These are phyloP conservation scores for Psittacula echo DNA, from an alignment of 2,797 vertebrate genomes.

Conservation along the genomic window DNA sequence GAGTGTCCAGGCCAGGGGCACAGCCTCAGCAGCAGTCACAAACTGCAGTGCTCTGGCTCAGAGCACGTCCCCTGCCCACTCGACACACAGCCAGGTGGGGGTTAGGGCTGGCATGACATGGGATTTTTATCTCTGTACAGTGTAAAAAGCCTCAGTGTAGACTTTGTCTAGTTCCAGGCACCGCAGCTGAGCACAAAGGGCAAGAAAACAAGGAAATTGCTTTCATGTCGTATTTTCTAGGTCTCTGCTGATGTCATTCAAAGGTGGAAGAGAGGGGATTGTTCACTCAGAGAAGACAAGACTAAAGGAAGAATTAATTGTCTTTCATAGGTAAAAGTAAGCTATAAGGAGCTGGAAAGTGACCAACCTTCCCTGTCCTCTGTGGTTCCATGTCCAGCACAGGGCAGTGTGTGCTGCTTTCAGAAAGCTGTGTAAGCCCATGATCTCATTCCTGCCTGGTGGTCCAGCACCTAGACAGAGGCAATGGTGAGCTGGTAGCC, in stretches of 20 bases:
- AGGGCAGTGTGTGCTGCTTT: too few species aligned
- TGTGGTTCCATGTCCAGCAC: too few species aligned
- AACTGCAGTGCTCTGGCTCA: background rate
- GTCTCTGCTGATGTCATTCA: background rate
- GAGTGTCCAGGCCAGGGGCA: rapidly evolving
- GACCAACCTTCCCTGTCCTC: background rate
- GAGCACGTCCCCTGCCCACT: background rate
- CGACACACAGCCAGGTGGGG: background rate
- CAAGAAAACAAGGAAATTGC: background rate
- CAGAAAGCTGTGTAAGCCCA: background rate
- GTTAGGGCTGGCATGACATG: background rate
- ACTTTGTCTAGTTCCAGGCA: background rate
- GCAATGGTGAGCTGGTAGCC: background rate
- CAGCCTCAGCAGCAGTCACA: background rate
- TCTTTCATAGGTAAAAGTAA: background rate
- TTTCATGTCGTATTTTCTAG: background rate
- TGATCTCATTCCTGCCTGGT: background rate
- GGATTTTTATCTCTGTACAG: background rate
- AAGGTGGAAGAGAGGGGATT: background rate
- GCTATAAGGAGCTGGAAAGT: background rate
- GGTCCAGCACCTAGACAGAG: background rate
- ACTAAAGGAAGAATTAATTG: background rate
- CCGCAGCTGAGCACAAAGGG: background rate
- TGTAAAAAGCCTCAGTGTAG: background rate
- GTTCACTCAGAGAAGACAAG: background rate